These are phyloP conservation scores for Cydia amplana DNA, from an alignment of 1,140 invertebrate genomes.

Conservation along the genomic window DNA sequence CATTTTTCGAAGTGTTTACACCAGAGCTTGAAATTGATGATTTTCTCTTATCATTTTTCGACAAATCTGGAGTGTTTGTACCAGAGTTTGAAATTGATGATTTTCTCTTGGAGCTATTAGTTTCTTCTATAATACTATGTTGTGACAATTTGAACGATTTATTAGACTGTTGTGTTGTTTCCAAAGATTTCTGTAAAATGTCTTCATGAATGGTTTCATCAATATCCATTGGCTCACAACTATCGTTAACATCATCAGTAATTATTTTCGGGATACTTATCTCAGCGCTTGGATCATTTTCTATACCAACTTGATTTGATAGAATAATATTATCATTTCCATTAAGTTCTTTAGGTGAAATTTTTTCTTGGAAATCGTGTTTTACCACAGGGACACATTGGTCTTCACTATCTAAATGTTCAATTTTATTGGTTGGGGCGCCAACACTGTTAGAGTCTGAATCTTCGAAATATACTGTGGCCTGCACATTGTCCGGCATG, in stretches of 20 bases:
- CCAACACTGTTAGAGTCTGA: constrained; percentile 54
- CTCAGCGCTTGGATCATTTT: background rate
- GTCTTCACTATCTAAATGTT: constrained; percentile 47
- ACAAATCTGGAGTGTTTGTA: background rate
- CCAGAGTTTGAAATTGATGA: constrained; percentile 8
- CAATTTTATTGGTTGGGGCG: constrained; percentile 36
- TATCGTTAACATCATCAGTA: constrained; percentile 39
- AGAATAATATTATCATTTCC: background rate
- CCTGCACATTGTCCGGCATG: constrained; percentile 44
- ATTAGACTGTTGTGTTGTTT: background rate
- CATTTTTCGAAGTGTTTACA: constrained; percentile 25
- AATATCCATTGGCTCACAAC: constrained; percentile 70
- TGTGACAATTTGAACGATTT: background rate
- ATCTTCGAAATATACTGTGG: constrained; percentile 57
- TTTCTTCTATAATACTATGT: background rate
- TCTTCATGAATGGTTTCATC: constrained; percentile 65
- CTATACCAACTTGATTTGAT: background rate
- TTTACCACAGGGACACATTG: constrained; percentile 62
- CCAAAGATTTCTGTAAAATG: constrained; percentile 34
- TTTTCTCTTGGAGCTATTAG: constrained; percentile 18
- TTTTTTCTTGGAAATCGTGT: constrained; percentile 37
- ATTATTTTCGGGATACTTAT: constrained; percentile 33
- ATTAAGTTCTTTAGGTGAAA: background rate
- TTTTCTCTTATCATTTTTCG: background rate
- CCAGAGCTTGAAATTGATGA: background rate